Evolutionary conservation across 2,797 vertebrate species (phyloP).

Genomic region (Premnoplex brunnescens): DNA sequence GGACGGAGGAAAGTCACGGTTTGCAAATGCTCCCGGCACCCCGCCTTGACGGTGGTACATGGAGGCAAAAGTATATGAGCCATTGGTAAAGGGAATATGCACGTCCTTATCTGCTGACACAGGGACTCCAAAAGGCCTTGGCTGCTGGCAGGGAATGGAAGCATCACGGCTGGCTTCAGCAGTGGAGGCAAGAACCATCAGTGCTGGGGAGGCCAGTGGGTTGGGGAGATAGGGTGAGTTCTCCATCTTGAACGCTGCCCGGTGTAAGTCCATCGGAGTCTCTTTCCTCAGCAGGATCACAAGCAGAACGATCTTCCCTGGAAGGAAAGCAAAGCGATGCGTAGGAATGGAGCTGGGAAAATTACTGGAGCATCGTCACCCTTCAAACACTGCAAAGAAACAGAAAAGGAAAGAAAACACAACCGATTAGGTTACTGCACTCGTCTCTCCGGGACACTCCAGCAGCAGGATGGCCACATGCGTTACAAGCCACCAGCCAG

Average conservation of each 20-base stretch:
- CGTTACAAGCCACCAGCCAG: conserved; percentile 57
- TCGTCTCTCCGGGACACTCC: background rate
- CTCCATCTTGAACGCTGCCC: conserved; percentile 99
- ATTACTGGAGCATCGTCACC: conserved; percentile 76
- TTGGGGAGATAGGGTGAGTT: conserved; percentile 98
- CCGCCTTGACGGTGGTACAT: conserved; percentile 98
- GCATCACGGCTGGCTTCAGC: conserved; percentile 97
- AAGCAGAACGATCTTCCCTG: conserved; percentile 70
- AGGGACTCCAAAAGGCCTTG: conserved; percentile 94
- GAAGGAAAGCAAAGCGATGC: conserved; percentile 65
- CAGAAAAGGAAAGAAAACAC: conserved; percentile 62
- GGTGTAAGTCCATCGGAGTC: conserved; percentile 96
- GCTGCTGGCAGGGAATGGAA: conserved; percentile 96
- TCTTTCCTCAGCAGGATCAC: conserved; percentile 70
- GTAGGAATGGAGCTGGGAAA: conserved; percentile 61
- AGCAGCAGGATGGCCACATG: conserved; percentile 62
- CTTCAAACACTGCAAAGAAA: conserved; percentile 70
- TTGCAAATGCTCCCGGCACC: conserved; percentile 92
- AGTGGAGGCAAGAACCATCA: conserved; percentile 98
- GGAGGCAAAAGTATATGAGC: conserved; percentile 97
- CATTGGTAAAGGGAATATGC: conserved; percentile 97
- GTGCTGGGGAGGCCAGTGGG: conserved; percentile 94
- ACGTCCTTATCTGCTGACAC: conserved; percentile 97
- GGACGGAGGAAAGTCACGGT: conserved; percentile 97
- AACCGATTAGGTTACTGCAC: conserved; percentile 44